Evolutionary conservation across 1,140 invertebrate genomes (phyloP).

Genomic region (Lepidurus apus): DNA sequence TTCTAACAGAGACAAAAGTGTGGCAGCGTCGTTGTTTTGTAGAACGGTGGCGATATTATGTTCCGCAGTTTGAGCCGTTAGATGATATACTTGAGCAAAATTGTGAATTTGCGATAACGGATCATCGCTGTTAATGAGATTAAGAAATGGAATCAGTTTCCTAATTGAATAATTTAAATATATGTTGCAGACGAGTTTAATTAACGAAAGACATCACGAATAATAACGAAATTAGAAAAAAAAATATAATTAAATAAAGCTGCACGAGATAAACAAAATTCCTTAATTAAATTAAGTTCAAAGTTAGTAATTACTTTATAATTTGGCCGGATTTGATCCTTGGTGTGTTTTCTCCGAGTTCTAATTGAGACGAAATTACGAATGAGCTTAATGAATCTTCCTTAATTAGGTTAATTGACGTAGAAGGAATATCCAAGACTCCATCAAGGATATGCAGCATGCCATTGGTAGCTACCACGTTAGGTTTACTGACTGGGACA

Average conservation of each 20-base stretch:
- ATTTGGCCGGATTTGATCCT: background rate
- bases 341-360: background rate
- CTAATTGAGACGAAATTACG: background rate
- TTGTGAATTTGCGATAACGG: slow-evolving; percentile 29
- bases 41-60: slow-evolving; percentile 30
- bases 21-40: slow-evolving; percentile 29
- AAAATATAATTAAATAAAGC: no score
- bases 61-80: slow-evolving; percentile 25
- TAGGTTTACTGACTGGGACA: background rate
- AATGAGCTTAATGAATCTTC: background rate
- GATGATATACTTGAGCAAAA: slow-evolving; percentile 30
- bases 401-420: background rate
- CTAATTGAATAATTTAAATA: background rate
- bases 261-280: no score
- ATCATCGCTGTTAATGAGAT: slow-evolving; percentile 4
- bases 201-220: no score
- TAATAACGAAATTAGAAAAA: no score
- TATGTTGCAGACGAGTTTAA: no score
- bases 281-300: no score
- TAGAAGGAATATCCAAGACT: background rate
- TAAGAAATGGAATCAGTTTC: background rate
- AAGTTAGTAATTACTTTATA: background rate
- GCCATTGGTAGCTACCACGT: background rate
- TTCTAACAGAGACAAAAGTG: slow-evolving; percentile 32
- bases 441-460: background rate